These are phyloP conservation scores for Scrobipalpa atriplicella DNA, from an alignment of 2,888 invertebrate species.

Conservation along the genomic window DNA sequence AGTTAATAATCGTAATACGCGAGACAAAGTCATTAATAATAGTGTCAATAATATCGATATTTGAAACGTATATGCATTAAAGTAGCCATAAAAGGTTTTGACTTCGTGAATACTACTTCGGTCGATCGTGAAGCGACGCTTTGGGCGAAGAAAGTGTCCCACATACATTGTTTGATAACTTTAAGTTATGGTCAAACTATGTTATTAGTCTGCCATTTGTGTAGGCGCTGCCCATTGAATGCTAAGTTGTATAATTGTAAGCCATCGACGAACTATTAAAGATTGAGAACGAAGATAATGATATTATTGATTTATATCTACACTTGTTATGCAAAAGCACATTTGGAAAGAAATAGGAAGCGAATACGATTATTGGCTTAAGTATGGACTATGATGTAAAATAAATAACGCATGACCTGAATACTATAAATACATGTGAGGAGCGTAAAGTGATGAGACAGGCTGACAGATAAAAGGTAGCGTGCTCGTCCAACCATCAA, in stretches of 20 bases:
- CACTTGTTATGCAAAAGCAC: conserved; percentile 26
- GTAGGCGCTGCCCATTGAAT: conserved; percentile 28
- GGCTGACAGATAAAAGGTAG: conserved; percentile 16
- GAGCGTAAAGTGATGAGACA: conserved; percentile 10
- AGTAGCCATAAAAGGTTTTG: conserved; percentile 16
- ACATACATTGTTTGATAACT: conserved; percentile 50
- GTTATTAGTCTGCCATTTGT: conserved; percentile 33
- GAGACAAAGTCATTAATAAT: conserved; percentile 15
- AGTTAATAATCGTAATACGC: background rate
- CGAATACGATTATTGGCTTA: conserved; percentile 13
- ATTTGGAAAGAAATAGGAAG: conserved; percentile 21
- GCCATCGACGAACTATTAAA: conserved; percentile 27
- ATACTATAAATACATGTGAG: conserved; percentile 12
- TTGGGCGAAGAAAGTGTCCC: conserved; percentile 52
- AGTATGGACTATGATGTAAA: conserved; percentile 11
- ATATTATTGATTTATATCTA: conserved; percentile 29
- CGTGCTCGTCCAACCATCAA: conserved; percentile 14
- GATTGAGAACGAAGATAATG: conserved; percentile 28
- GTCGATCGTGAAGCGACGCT: conserved; percentile 42
- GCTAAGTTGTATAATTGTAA: conserved; percentile 29
- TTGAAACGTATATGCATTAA: conserved; percentile 5
- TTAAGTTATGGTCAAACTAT: conserved; percentile 38
- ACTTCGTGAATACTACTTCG: conserved; percentile 3
- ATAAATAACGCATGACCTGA: background rate
- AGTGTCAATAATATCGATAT: conserved; percentile 22